Evolutionary conservation across 2,888 invertebrate species (phyloP), one percentile per base, ranked within the genome.

Genomic region (Drosophila dives): DNA sequence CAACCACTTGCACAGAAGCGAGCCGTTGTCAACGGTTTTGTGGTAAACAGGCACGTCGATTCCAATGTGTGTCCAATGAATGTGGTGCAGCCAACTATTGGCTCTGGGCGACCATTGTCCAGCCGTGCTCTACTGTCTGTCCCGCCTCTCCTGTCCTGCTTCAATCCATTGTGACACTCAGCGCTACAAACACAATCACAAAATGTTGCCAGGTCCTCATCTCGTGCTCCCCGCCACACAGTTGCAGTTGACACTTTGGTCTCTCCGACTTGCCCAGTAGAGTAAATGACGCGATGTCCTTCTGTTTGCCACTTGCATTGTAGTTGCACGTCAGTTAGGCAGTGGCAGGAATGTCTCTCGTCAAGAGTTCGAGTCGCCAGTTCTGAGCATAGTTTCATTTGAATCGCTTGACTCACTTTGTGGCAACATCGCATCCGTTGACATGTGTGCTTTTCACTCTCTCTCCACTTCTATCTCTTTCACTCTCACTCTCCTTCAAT

Each of bases 21-120:
- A 68, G 62, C 64, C 70, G 63, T 74, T 76, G 83, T 75, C 89
- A 83, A 80, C 73, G 79, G 75, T 72, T 82, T 87, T 89, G 88
- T 80, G 85, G 85, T 82, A 75, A 87, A 82, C 88, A 74, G 86
- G 82, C 90, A 87, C 90, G 89, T 86, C 86, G 83, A 78, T 88
- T 88, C 72, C 90, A 86, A 86, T 86, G 45, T 45, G 45, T 45
- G 45, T 23, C 23, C 45, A 45, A 45, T 88, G 83, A 88, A 86
- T 85, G 78, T 71, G 89, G 76, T 75, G 72, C 76, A 68, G 80
- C 81, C 89, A 89, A 78, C 89, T 77, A 75, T 72, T 69, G 66
- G 48, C 42, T 61, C 60, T 33, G 64, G 32, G 48, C 51, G 67
- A 45, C 68, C 48, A 42, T 48, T 59, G 75, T 55, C 67, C 63